Base-by-base conservation (phyloP, 1,140 invertebrate genomes). In the Brachionus angularis region DNA sequence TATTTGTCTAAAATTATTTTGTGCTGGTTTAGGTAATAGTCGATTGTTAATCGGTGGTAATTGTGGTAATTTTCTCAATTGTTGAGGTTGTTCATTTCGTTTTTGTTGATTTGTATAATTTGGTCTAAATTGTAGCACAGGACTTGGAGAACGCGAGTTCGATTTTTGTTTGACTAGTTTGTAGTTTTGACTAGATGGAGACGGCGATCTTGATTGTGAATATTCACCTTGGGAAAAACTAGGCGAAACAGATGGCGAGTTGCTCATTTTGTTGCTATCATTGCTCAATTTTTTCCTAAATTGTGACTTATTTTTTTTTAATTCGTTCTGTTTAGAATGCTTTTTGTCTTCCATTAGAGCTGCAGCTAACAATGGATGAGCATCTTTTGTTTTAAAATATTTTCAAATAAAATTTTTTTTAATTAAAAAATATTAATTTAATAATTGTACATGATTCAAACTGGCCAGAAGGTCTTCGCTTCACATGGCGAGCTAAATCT, bases 301-400 rank as follows among this genome's bases (percentile, higher is more conserved):
- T 5, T 21, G 23, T 18, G 33, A 67, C 18, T 46, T 67, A 8
- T 42, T 67, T 14, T 10, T n/a, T 29, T 50, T 46, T 5, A 29
- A 47, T 3, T 67, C 47, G 5, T 7, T 31, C 16, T 29, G 27
- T 31, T 8, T 42, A 0, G 27, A 23, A 34, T 67, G 62, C 8
- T 67, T 67, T 36, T 34, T 46, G 12, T 67, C 62, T 67, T 67
- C 62, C 42, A 47, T 67, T 36, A 67, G 16, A 46, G 62, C 62
- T 14, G 62, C 62, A 3, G 62, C 62, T 21, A 67, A 23, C 10
- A 67, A 27, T 7, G 62, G 62, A 47, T 67, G 62, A 29, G 39
- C 18, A n/a, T n/a, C 39, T 42, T 42, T 16, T 42, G 39, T 42
- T 42, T 42, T 42, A 42, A 42, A 16, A 42, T 16, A 42, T 10